Conservation (phyloP, 2,113 vertebrate genomes). For the Pygoscelis antarcticus region DNA sequence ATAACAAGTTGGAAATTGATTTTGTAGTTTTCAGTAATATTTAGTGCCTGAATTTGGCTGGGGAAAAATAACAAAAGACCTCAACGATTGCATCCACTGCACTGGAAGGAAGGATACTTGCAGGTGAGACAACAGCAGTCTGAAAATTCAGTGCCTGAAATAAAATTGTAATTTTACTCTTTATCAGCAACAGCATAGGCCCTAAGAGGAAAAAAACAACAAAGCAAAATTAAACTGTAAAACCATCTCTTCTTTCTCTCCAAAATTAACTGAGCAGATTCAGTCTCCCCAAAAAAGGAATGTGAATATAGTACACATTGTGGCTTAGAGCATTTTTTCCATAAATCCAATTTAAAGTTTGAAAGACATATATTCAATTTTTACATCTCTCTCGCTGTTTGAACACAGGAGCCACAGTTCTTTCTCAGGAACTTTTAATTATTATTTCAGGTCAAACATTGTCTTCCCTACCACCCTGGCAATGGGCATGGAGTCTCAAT, state of each 20-base stretch:
- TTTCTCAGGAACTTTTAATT: not conserved
- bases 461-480: not conserved
- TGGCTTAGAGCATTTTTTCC: not conserved
- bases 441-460: not conserved
- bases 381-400: not conserved
- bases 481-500: not conserved
- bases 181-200: not conserved
- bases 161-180: slow-evolving; percentile 36
- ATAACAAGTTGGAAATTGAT: slow-evolving; percentile 28
- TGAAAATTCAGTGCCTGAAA: slow-evolving; percentile 30
- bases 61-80: not conserved
- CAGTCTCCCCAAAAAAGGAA: not conserved
- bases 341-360: not conserved
- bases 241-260: not conserved
- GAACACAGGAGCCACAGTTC: not conserved
- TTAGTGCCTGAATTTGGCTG: slow-evolving; percentile 16
- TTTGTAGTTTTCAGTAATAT: slow-evolving; percentile 25
- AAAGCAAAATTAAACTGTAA: not conserved
- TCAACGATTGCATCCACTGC: not conserved
- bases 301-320: not conserved
- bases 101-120: not conserved
- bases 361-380: not conserved
- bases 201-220: not conserved
- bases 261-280: not conserved
- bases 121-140: not conserved